Evolutionary conservation across 2,888 invertebrate species (phyloP), one percentile per base, ranked within the genome.

Genomic region (Luperina testacea): DNA sequence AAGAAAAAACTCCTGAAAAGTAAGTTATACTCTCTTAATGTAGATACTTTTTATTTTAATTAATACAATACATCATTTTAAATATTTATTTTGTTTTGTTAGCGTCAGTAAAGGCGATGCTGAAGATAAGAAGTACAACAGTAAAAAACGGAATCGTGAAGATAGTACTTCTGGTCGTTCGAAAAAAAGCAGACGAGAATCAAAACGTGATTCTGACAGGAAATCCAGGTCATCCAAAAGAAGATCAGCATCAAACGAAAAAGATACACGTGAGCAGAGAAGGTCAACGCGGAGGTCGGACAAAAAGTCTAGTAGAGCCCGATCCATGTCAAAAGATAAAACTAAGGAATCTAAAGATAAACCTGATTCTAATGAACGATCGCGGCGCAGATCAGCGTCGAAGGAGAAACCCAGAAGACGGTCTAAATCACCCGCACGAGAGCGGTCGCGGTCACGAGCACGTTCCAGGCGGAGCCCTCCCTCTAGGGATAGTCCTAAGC

Each of bases 171-270:
- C 91, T 20, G 88, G 91, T 63, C 92, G 90, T 72, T 91, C 93
- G 4, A 96, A 94, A 90, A 94, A 90, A 89, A 94, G 91, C 67
- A 93, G 89, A 38, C 90, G 93, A 17, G 94, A 95, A 67, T 94
- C 95, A 3, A 95, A 93, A 87, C 93, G 94, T 38, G 94, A 95
- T 78, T 93, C 93, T 1, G 95, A 94, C 24, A 92, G 91, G 77
- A 95, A 94, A 88, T 95, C 96, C 1, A 90, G 94, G 57, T 94
- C 95, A 0, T 95, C 96, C 0, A 92, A 93, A 84, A 91, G 93
- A 87, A 92, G 93, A 88, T 95, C 95, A 0, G 94, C 93, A 11
- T 84, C 92, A 8, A 94, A 93, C 71, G 94, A 94, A 65, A 94
- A 92, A 83, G 94, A 90, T 15, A 86, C 89, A 7, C 90, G 81